These are phyloP conservation scores for Drosophila persimilis DNA, from an alignment of 1,140 invertebrate genomes.

Conservation along the genomic window DNA sequence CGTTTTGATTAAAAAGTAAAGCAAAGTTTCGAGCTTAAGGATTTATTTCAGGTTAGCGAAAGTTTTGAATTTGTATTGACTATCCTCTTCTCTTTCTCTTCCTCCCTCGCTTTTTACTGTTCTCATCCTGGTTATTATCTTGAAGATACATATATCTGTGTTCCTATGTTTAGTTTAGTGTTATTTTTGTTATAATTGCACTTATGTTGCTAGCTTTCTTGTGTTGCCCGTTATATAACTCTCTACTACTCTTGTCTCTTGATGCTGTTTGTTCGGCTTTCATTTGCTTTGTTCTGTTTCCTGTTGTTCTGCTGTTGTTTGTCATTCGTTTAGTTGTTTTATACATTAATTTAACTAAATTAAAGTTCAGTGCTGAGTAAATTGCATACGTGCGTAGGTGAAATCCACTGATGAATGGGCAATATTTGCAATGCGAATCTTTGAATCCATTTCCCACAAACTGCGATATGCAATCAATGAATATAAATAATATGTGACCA, in stretches of 20 bases:
- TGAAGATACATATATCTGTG: slow-evolving; percentile 5
- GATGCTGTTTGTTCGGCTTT: slow-evolving; percentile 41
- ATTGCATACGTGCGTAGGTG: slow-evolving; percentile 26
- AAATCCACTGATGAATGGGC: slow-evolving; percentile 12
- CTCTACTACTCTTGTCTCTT: slow-evolving; percentile 16
- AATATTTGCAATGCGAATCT: slow-evolving; percentile 8
- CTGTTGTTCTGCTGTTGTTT: slow-evolving; percentile 13
- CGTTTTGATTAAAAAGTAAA: too few relatives aligned
- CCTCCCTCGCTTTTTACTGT: slow-evolving; percentile 2
- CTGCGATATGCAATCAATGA: slow-evolving; percentile 26
- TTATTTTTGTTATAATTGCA: slow-evolving; percentile 61
- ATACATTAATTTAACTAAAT: slow-evolving; percentile 60
- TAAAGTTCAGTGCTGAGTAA: slow-evolving; percentile 66
- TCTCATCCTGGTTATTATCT: slow-evolving; percentile 1
- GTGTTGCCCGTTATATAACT: neutral
- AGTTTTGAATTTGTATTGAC: too few relatives aligned
- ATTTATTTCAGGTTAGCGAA: too few relatives aligned
- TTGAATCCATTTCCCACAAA: slow-evolving; percentile 17
- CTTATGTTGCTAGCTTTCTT: slow-evolving; percentile 60
- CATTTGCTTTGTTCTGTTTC: slow-evolving; percentile 31
- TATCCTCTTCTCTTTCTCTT: neutral
- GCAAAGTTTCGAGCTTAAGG: too few relatives aligned
- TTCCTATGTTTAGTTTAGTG: slow-evolving; percentile 13
- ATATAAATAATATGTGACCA: slow-evolving; percentile 17
- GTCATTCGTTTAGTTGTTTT: neutral